Conservation (phyloP, 2,888 invertebrate genomes). For the Chorisops tibialis region DNA sequence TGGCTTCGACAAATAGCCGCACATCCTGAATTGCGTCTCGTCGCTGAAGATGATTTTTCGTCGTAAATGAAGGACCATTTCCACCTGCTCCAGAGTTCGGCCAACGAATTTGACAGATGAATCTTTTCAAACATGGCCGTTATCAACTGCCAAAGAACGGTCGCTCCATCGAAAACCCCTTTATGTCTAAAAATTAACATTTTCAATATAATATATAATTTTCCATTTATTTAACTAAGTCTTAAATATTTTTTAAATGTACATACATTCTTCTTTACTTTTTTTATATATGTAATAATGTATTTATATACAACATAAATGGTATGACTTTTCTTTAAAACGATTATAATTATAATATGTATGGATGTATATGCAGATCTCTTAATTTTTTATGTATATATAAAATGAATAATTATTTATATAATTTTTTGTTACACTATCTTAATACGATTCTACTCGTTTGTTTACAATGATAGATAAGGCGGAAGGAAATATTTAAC, state of each 20-base stretch:
- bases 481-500: conserved; percentile 8
- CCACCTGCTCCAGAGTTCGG: too few relatives aligned
- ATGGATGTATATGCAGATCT: too few relatives aligned
- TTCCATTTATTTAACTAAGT: conserved; percentile 19
- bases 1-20: too few relatives aligned
- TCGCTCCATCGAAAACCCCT: too few relatives aligned
- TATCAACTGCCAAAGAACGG: too few relatives aligned
- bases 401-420: conserved; percentile 15
- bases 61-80: too few relatives aligned
- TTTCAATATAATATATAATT: not conserved
- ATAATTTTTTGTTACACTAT: conserved; percentile 11
- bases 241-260: conserved; percentile 9
- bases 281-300: conserved; percentile 9
- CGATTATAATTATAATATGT: too few relatives aligned
- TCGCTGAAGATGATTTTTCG: too few relatives aligned
- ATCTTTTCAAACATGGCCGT: too few relatives aligned
- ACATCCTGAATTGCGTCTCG: too few relatives aligned
- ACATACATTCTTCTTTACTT: conserved; percentile 18
- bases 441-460: not conserved
- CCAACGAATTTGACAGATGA: too few relatives aligned
- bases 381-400: not conserved
- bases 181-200: too few relatives aligned
- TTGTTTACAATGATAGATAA: conserved; percentile 12
- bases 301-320: conserved; percentile 11
- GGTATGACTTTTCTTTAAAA: conserved; percentile 15